Conservation (phyloP, 1,140 invertebrate genomes). For the Radopholus similis region DNA sequence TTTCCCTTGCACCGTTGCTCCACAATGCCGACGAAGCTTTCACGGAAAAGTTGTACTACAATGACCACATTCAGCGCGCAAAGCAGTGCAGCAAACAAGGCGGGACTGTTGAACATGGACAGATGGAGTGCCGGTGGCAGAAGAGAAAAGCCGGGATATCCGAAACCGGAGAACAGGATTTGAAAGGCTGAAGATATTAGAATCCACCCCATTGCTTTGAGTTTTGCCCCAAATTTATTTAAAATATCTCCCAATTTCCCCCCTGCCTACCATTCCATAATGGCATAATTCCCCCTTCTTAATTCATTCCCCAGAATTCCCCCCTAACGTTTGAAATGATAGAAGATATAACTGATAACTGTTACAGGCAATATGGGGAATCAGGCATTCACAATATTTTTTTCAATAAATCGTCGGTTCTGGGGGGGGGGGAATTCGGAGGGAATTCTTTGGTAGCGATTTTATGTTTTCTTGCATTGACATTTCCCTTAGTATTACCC, state of each 20-base stretch:
- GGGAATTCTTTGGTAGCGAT: too few species aligned
- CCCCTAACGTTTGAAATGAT: neutral
- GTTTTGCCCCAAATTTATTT: too few species aligned
- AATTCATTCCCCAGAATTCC: too few species aligned
- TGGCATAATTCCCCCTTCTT: neutral
- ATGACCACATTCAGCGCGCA: neutral
- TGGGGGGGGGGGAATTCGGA: too few species aligned
- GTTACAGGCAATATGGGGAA: too few species aligned
- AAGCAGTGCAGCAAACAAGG: neutral
- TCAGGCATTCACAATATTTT: too few species aligned
- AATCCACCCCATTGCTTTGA: too few species aligned
- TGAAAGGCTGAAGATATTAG: constrained; percentile 31
- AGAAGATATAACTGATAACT: too few species aligned
- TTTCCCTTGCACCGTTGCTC: neutral
- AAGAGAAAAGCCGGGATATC: constrained; percentile 25
- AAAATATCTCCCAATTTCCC: too few species aligned
- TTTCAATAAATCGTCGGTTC: too few species aligned
- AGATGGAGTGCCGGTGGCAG: constrained; percentile 3
- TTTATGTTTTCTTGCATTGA: too few species aligned
- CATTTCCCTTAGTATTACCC: neutral
- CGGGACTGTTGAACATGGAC: neutral
- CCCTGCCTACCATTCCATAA: too few species aligned
- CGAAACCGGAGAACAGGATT: constrained; percentile 22
- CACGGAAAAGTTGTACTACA: neutral
- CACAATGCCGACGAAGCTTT: constrained; percentile 15